Evolutionary conservation across 2,888 invertebrate species (phyloP).

Genomic region (Epinotia nisella): DNA sequence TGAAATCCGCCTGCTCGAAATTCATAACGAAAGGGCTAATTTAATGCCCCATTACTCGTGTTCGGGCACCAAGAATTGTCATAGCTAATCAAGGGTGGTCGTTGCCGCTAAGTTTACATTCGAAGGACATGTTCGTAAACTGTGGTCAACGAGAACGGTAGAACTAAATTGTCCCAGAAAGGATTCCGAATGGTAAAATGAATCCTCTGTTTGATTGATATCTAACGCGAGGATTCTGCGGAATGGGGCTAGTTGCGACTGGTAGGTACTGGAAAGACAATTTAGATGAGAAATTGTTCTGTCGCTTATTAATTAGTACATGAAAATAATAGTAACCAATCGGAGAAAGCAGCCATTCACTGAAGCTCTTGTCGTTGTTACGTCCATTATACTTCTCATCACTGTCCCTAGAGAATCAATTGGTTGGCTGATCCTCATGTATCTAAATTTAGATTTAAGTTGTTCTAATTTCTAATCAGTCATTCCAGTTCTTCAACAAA

Average conservation of each 20-base stretch:
- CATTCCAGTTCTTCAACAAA: too few species aligned
- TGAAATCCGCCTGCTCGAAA: conserved; percentile 9
- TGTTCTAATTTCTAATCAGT: too few species aligned
- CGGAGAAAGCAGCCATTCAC: too few species aligned
- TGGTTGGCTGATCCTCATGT: not conserved
- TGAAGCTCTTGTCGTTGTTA: not conserved
- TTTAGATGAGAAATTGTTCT: not conserved
- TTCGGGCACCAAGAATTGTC: conserved; percentile 8
- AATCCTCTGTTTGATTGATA: conserved; percentile 21
- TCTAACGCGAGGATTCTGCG: conserved; percentile 5
- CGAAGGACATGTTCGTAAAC: conserved; percentile 26
- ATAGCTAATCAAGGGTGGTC: conserved; percentile 7
- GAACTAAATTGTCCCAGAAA: conserved; percentile 7
- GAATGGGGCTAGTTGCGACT: conserved; percentile 16
- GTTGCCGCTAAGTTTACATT: conserved; percentile 12
- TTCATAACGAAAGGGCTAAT: conserved; percentile 29
- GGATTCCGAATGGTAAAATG: conserved; percentile 14
- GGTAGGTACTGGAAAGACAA: not conserved
- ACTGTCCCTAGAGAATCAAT: not conserved
- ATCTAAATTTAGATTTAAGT: not conserved
- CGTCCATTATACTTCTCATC: not conserved
- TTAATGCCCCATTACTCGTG: conserved; percentile 15
- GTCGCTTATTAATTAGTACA: not conserved
- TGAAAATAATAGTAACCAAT: not conserved
- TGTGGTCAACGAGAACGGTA: not conserved